These are phyloP conservation scores for Saccostrea echinata DNA, from an alignment of 1,140 invertebrate species.

Conservation along the genomic window DNA sequence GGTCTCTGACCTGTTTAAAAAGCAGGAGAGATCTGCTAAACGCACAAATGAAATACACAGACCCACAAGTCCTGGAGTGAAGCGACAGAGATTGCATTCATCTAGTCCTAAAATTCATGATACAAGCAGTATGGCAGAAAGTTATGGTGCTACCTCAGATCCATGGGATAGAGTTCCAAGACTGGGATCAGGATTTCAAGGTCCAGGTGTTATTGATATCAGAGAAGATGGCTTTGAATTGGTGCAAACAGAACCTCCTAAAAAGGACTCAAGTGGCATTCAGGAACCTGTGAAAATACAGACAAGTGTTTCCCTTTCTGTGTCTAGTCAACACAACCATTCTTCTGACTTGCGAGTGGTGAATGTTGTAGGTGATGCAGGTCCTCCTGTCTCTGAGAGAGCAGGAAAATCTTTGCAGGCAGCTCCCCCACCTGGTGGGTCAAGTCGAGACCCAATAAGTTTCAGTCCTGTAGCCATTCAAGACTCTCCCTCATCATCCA, in stretches of 20 bases:
- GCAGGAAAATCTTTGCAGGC: not conserved
- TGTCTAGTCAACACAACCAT: slow-evolving; percentile 48
- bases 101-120: slow-evolving; percentile 48
- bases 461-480: slow-evolving; percentile 45
- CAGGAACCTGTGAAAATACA: slow-evolving; percentile 26
- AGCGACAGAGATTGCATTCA: slow-evolving; percentile 40
- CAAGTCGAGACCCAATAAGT: slow-evolving; percentile 40
- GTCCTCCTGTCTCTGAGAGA: not conserved
- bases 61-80: slow-evolving; percentile 41
- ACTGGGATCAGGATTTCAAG: slow-evolving; percentile 46
- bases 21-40: slow-evolving; percentile 43
- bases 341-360: slow-evolving; percentile 43
- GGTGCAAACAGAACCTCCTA: slow-evolving; percentile 50
- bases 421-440: not conserved
- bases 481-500: slow-evolving; percentile 41
- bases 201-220: slow-evolving; percentile 49
- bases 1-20: slow-evolving; percentile 41
- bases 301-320: slow-evolving; percentile 44
- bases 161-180: slow-evolving; percentile 51
- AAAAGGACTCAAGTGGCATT: slow-evolving; percentile 26
- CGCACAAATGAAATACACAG: slow-evolving; percentile 7
- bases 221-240: slow-evolving; percentile 48
- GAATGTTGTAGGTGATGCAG: slow-evolving; percentile 35
- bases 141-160: slow-evolving; percentile 42
- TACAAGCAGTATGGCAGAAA: slow-evolving; percentile 46